Conservation (phyloP, 2,797 vertebrate species). For the Anniella stebbinsi region DNA sequence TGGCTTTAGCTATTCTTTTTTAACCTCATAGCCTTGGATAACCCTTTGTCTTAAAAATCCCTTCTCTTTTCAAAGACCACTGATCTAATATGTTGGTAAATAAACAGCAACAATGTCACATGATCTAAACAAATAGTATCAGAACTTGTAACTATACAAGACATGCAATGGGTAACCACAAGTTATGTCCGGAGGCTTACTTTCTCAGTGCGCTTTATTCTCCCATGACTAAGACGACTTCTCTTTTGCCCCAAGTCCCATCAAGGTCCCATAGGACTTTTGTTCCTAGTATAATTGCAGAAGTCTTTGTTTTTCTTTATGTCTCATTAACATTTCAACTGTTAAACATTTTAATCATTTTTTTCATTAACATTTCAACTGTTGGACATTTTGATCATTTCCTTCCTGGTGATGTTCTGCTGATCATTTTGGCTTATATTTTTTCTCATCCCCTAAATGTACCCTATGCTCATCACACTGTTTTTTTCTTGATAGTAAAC, state of each 20-base stretch:
- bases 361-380: background rate
- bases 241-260: constrained; percentile 9
- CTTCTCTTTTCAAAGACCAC: background rate
- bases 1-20: background rate
- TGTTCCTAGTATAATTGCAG: constrained; percentile 26
- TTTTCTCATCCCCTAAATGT: constrained; percentile 7
- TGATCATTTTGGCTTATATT: background rate
- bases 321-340: constrained; percentile 15
- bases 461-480: background rate
- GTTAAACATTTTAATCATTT: too few species aligned
- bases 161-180: background rate
- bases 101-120: background rate
- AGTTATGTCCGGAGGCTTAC: background rate
- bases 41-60: background rate
- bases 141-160: background rate
- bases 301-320: background rate
- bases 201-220: constrained; percentile 11
- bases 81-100: constrained; percentile 2
- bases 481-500: background rate
- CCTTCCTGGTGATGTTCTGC: background rate
- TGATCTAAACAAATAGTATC: background rate
- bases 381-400: background rate
- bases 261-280: constrained; percentile 21
- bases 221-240: constrained; percentile 26
- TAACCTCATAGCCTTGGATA: background rate